A percentile compares a stretch with the other conserved stretches of the same genome.
Conservation (phyloP, 2,113 vertebrate genomes). For the Polyodon spathula region DNA sequence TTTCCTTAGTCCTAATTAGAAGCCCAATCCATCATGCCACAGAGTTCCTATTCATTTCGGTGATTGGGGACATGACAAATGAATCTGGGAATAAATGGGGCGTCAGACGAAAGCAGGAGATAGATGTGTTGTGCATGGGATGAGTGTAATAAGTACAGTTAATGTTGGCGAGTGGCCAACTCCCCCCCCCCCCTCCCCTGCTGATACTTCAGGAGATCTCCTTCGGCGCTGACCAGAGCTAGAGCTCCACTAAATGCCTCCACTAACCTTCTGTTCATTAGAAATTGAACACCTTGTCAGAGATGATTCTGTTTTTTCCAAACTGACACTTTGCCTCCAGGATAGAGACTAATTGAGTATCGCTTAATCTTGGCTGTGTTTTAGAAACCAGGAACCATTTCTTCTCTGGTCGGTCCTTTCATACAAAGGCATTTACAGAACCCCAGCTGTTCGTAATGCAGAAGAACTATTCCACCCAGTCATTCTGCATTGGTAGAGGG, state of each 20-base stretch:
- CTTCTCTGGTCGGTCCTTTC: background rate
- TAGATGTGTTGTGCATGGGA: conserved; percentile 76
- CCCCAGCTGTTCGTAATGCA: no score
- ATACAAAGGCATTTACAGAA: no score
- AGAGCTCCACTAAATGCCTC: conserved; percentile 48
- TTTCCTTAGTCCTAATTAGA: conserved; percentile 75
- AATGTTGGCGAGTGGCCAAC: conserved; percentile 70
- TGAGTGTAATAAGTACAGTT: conserved; percentile 74
- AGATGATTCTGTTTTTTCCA: conserved; percentile 39
- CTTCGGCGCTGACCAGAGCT: conserved; percentile 41
- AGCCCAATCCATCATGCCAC: conserved; percentile 70
- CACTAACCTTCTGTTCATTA: conserved; percentile 53
- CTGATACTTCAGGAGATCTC: conserved; percentile 35
- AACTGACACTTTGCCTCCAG: conserved; percentile 36
- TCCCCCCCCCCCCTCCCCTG: conserved; percentile 37
- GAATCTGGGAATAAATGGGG: conserved; percentile 80
- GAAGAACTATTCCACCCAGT: no score
- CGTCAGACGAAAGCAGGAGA: conserved; percentile 71
- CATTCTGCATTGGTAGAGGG: no score
- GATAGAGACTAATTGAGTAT: conserved; percentile 44
- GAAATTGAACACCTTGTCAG: conserved; percentile 58
- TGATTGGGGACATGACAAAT: conserved; percentile 88
- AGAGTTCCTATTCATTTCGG: conserved; percentile 75
- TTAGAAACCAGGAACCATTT: conserved; percentile 1
- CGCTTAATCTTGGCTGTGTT: conserved; percentile 44